Conservation (phyloP, 53 echinoderm and acorn worm species). For the Echinometra lucunter region DNA sequence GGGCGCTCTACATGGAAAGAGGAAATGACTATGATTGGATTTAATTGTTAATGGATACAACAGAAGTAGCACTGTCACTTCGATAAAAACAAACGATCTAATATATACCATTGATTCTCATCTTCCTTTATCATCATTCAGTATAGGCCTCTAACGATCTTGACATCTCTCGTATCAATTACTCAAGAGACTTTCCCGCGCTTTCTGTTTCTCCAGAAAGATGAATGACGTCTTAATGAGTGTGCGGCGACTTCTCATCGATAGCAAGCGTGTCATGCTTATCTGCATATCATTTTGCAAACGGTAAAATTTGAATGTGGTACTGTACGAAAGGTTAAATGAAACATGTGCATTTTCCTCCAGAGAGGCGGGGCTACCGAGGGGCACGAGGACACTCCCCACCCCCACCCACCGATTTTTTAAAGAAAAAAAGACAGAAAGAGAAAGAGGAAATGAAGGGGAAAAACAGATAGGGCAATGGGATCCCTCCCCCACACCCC, state of each 20-base stretch:
- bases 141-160: slow-evolving; percentile 36
- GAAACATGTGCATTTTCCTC: too few relatives aligned
- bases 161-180: slow-evolving; percentile 27
- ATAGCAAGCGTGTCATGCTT: not conserved
- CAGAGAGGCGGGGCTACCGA: too few relatives aligned
- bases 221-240: slow-evolving; percentile 25
- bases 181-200: not conserved
- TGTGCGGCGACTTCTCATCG: not conserved
- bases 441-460: too few relatives aligned
- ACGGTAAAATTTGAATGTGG: not conserved
- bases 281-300: not conserved
- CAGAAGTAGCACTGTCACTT: slow-evolving; percentile 53
- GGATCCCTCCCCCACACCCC: too few relatives aligned
- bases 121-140: slow-evolving; percentile 21
- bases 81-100: slow-evolving; percentile 53
- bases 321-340: too few relatives aligned
- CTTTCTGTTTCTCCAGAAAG: slow-evolving; percentile 44
- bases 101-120: slow-evolving; percentile 36
- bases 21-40: slow-evolving; percentile 54
- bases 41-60: slow-evolving; percentile 47
- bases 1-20: slow-evolving; percentile 13
- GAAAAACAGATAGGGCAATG: too few relatives aligned
- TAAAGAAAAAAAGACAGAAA: too few relatives aligned
- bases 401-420: too few relatives aligned
- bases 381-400: too few relatives aligned